phyloP scores from a whole-genome alignment of 2,797 vertebrate species.

The Amniataba percoides region DNA sequence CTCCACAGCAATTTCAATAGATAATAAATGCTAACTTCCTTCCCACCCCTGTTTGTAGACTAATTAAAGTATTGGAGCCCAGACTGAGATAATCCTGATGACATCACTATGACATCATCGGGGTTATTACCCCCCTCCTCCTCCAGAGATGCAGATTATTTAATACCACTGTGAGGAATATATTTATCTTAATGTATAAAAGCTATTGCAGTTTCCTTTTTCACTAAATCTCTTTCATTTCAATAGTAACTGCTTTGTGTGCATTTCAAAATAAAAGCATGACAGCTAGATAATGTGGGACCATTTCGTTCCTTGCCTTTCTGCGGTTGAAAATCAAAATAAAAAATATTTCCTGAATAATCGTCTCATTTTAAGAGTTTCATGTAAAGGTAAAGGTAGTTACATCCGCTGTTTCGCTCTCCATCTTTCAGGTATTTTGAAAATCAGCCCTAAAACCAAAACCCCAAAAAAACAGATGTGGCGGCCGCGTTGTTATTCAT shows the following conservation, averaged over 20 bases:
- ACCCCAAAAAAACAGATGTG: not conserved
- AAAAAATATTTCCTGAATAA: slow-evolving; percentile 10
- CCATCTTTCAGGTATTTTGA: not conserved
- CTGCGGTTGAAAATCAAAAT: slow-evolving; percentile 31
- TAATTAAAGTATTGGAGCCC: too few relatives aligned
- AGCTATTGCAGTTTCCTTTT: too few relatives aligned
- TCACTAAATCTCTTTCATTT: too few relatives aligned
- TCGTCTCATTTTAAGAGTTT: not conserved
- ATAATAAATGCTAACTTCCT: not conserved
- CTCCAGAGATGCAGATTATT: too few relatives aligned
- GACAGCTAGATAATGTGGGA: slow-evolving; percentile 30
- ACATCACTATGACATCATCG: too few relatives aligned
- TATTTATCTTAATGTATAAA: too few relatives aligned
- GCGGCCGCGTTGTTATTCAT: slow-evolving; percentile 22
- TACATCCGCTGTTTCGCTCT: not conserved
- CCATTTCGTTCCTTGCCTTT: not conserved
- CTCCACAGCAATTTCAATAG: not conserved
- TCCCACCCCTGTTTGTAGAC: too few relatives aligned
- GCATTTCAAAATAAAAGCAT: not conserved
- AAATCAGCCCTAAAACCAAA: slow-evolving; percentile 8
- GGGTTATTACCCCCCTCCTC: too few relatives aligned
- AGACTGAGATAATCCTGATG: too few relatives aligned
- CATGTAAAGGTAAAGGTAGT: not conserved
- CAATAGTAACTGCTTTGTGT: too few relatives aligned
- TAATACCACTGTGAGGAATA: too few relatives aligned